Base-by-base conservation (phyloP, 2,797 vertebrate species). In the Cyclopterus lumpus region DNA sequence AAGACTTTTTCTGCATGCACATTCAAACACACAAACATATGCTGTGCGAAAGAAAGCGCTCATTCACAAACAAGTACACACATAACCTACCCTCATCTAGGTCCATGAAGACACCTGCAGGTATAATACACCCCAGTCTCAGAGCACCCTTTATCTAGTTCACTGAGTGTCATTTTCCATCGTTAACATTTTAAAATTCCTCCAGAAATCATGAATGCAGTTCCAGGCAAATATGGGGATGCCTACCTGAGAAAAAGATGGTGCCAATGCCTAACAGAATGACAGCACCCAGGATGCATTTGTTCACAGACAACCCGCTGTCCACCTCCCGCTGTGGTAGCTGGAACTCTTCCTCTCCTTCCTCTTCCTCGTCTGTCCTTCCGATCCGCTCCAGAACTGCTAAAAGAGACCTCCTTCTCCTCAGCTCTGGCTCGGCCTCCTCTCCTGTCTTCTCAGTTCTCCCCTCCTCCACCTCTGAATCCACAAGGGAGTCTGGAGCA, bases 61-160 rank as follows among this genome's bases (percentile, higher is more conserved):
- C 22, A 42, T 28, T 65, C 51, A 70, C 20, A 26, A 48, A 71
- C n/a, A 36, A 2, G 62, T 57, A 74, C 51, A 75, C 46, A 78
- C 76, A 65, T 24, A 67, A 81, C 95, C 81, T 95, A 95, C 95
- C 95, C 59, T 92, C 91, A 83, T 94, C 91, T 79, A 93, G 92
- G 84, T 95, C 94, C 91, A 95, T 88, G 88, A 95, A 91, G 88
- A 95, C 83, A 94, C 95, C 95, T 96, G 95, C 86, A 92, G 89
- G 90, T 78, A 94, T 57, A 94, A 89, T 68, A 95, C 65, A 93
- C 71, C 88, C 92, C 89, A 93, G 89, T 93, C 81, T 87, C 87
- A 83, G 89, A 88, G 69, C 57, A 46, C 20, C 34, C 63, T 83
- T 81, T 2, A 61, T 69, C 42, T 69, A 5, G 11, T 71, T 57